Evolutionary conservation across 2,888 invertebrate species (phyloP).

Genomic region (Mimachlamys varia): DNA sequence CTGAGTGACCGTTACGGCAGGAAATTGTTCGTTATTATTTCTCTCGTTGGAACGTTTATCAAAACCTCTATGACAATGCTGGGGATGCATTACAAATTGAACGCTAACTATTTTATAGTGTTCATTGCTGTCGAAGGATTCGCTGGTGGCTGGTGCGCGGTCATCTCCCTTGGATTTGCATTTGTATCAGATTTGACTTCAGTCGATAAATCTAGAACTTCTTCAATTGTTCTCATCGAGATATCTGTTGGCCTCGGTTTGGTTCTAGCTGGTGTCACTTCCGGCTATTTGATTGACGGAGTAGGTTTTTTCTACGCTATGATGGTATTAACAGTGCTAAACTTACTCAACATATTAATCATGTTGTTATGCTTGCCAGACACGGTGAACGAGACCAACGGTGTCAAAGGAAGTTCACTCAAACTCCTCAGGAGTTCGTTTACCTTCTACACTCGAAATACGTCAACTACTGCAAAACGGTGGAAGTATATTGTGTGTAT

Average conservation of each 20-base stretch:
- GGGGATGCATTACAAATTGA: constrained; percentile 55
- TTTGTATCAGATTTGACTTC: constrained; percentile 60
- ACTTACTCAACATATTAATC: constrained; percentile 46
- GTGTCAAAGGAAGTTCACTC: not conserved
- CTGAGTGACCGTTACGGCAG: constrained; percentile 60
- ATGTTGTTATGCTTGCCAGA: constrained; percentile 55
- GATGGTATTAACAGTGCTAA: constrained; percentile 44
- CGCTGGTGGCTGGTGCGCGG: constrained; percentile 56
- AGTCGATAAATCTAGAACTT: constrained; percentile 54
- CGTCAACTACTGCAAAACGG: constrained; percentile 42
- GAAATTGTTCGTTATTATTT: constrained; percentile 55
- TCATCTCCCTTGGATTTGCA: constrained; percentile 51
- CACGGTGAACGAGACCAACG: constrained; percentile 44
- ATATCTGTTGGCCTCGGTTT: constrained; percentile 53
- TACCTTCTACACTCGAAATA: constrained; percentile 54
- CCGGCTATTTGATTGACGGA: constrained; percentile 58
- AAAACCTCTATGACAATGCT: constrained; percentile 46
- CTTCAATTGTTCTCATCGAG: constrained; percentile 56
- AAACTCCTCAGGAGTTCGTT: constrained; percentile 42
- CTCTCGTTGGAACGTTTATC: constrained; percentile 53
- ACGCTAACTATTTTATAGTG: constrained; percentile 51
- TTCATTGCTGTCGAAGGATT: constrained; percentile 58
- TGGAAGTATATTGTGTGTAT: constrained; percentile 55
- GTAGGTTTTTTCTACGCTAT: constrained; percentile 53
- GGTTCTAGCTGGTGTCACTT: constrained; percentile 47